These are phyloP conservation scores for Crotalus horridus DNA, from an alignment of 2,113 vertebrate species.

Conservation along the genomic window DNA sequence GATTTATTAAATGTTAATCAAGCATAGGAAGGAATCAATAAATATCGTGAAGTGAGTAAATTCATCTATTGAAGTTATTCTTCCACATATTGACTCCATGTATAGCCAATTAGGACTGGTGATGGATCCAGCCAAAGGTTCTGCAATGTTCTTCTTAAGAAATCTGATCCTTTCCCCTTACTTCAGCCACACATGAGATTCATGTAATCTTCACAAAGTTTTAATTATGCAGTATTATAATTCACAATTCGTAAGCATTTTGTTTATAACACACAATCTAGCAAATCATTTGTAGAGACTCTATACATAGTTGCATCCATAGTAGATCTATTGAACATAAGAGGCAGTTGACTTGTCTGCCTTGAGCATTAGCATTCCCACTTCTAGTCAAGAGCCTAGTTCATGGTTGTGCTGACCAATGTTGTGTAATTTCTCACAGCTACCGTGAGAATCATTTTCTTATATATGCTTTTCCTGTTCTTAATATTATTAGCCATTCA, in stretches of 20 bases:
- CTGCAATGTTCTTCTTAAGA: not conserved
- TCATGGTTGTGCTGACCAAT: not conserved
- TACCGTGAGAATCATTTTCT: not conserved
- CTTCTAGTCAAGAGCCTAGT: not conserved
- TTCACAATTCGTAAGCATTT: not conserved
- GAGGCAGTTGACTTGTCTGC: not conserved
- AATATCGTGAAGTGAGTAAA: not conserved
- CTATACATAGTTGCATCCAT: not conserved
- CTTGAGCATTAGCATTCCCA: not conserved
- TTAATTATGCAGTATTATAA: not conserved
- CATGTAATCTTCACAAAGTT: not conserved
- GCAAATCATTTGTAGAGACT: not conserved
- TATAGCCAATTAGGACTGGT: not conserved
- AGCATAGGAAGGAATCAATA: not conserved
- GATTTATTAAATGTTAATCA: not conserved
- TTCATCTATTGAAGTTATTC: not conserved
- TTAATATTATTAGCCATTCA: not conserved
- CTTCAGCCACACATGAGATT: not conserved
- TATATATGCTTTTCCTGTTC: not conserved
- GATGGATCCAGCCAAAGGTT: not conserved
- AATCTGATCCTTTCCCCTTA: not conserved
- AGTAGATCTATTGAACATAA: not conserved
- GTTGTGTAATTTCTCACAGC: not conserved
- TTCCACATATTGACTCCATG: not conserved
- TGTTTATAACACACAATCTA: not conserved